A percentile compares a stretch with the other conserved stretches of the same genome.
These are phyloP conservation scores for Rhombomys opimus DNA, from an alignment of 2,113 vertebrate genomes.

Conservation along the genomic window DNA sequence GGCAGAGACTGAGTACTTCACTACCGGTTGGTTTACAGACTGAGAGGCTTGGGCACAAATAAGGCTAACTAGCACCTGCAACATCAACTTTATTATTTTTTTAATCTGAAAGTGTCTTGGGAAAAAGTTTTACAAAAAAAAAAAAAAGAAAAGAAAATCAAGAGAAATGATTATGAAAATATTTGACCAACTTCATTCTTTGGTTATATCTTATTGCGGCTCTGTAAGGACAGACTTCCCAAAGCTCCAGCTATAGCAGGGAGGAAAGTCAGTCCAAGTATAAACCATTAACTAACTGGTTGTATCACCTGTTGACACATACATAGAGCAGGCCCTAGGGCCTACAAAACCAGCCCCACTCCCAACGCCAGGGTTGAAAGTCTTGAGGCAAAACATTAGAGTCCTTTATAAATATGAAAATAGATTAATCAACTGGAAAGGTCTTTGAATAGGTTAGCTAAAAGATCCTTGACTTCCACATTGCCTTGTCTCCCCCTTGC, in stretches of 20 bases:
- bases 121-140: conserved; percentile 77
- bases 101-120: conserved; percentile 89
- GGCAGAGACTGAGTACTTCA: not conserved
- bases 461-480: conserved; percentile 84
- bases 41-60: not conserved
- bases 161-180: conserved; percentile 89
- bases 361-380: conserved; percentile 90
- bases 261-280: conserved; percentile 84
- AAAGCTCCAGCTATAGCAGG: conserved; percentile 79
- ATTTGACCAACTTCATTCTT: conserved; percentile 90
- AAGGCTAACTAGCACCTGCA: conserved; percentile 64
- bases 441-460: conserved; percentile 88
- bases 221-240: conserved; percentile 85
- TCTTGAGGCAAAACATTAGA: conserved; percentile 93
- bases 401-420: conserved; percentile 96
- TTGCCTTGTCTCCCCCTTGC: conserved; percentile 85
- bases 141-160: conserved; percentile 76
- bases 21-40: not conserved
- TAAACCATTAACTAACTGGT: conserved; percentile 67
- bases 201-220: conserved; percentile 90
- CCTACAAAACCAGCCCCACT: conserved; percentile 85
- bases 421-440: conserved; percentile 90
- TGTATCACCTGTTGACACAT: conserved; percentile 86
- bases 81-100: conserved; percentile 83
- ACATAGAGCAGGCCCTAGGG: conserved; percentile 82